These are phyloP conservation scores for Balanococcus diminutus DNA, from an alignment of 2,888 invertebrate species.

Conservation along the genomic window DNA sequence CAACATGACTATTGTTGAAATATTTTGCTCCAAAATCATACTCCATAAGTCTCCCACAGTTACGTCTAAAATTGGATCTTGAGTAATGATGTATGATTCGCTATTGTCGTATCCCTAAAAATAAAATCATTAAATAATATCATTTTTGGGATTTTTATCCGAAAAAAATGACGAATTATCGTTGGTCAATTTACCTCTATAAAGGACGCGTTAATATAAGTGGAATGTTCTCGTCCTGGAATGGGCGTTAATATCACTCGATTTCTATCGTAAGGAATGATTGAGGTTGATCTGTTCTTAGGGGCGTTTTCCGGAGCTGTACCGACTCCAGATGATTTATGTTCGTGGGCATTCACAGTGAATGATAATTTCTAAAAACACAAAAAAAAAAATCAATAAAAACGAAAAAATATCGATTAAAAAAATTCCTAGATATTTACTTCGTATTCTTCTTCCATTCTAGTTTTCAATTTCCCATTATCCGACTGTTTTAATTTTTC, in stretches of 20 bases:
- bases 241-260: constrained; percentile 88
- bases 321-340: constrained; percentile 55
- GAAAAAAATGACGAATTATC: background rate
- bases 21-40: constrained; percentile 90
- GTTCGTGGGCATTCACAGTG: constrained; percentile 43
- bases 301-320: constrained; percentile 75
- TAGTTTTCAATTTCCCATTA: constrained; percentile 71
- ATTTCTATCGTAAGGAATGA: constrained; percentile 89
- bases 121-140: background rate
- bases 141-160: background rate
- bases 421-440: no score
- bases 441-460: constrained; percentile 86
- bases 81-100: constrained; percentile 80
- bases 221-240: constrained; percentile 83
- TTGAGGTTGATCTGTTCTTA: constrained; percentile 79
- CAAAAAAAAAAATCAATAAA: background rate
- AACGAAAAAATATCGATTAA: background rate
- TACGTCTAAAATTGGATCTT: constrained; percentile 81
- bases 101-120: constrained; percentile 81
- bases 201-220: constrained; percentile 93
- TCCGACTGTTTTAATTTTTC: constrained; percentile 77
- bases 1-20: constrained; percentile 86
- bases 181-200: constrained; percentile 68
- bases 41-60: constrained; percentile 88
- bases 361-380: constrained; percentile 56